A percentile compares a stretch with the other conserved stretches of the same genome.
These are phyloP conservation scores for Parapsyche elsis DNA, from an alignment of 1,140 invertebrate genomes.

Conservation along the genomic window DNA sequence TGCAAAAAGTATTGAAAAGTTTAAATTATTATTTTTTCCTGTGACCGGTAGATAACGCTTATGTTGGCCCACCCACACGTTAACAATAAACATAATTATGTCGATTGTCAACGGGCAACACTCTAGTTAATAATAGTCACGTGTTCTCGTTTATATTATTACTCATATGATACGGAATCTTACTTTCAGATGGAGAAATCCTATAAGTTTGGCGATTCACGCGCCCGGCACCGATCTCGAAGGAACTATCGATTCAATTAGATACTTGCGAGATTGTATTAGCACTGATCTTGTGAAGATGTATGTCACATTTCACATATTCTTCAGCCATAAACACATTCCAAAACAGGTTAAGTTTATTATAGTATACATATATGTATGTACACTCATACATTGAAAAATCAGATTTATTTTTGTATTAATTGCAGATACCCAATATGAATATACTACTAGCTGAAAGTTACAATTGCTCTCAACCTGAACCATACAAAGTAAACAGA, in stretches of 20 bases:
- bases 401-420: too few species aligned
- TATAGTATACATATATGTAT: not conserved
- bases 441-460: slow-evolving; percentile 70
- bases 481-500: slow-evolving; percentile 77
- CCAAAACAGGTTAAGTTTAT: slow-evolving; percentile 72
- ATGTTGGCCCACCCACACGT: too few species aligned
- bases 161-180: too few species aligned
- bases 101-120: too few species aligned
- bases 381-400: too few species aligned
- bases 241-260: slow-evolving; percentile 74
- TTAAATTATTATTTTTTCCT: too few species aligned
- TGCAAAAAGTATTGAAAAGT: too few species aligned
- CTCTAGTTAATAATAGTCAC: too few species aligned
- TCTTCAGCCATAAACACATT: slow-evolving; percentile 86
- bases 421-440: slow-evolving; percentile 73
- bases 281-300: slow-evolving; percentile 75
- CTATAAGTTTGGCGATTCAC: slow-evolving; percentile 80
- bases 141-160: too few species aligned
- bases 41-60: too few species aligned
- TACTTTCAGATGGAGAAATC: slow-evolving; percentile 73
- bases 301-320: slow-evolving; percentile 86
- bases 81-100: too few species aligned
- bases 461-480: slow-evolving; percentile 76
- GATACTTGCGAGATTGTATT: slow-evolving; percentile 75
- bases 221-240: slow-evolving; percentile 78